Evolutionary conservation across 2,888 invertebrate species (phyloP).

Genomic region (Argyra leucocephala): DNA sequence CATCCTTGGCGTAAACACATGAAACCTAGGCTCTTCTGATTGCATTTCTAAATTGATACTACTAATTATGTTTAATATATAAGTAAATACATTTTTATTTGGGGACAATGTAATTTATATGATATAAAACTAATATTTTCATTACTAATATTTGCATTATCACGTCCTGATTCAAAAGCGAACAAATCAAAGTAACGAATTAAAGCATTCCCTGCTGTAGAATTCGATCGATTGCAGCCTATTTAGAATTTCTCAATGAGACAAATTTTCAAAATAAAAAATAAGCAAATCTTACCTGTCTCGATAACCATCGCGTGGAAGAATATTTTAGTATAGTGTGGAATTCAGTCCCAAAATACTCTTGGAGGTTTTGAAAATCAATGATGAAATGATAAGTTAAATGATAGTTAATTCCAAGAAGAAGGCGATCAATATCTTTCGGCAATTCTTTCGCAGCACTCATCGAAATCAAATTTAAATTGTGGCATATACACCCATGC

Average conservation of each 20-base stretch:
- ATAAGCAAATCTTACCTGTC: neutral
- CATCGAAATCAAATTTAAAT: too few relatives aligned
- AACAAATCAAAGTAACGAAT: neutral
- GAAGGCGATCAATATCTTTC: too few relatives aligned
- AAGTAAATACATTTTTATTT: neutral
- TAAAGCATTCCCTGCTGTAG: conserved; percentile 11
- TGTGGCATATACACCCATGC: too few relatives aligned
- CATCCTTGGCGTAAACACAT: conserved; percentile 4
- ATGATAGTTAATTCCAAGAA: too few relatives aligned
- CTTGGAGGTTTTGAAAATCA: neutral
- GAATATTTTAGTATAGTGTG: neutral
- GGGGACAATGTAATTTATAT: neutral
- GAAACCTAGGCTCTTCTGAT: neutral
- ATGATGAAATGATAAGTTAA: too few relatives aligned
- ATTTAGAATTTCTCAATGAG: too few relatives aligned
- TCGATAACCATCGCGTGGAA: too few relatives aligned
- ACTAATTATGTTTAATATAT: conserved; percentile 5
- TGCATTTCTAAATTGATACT: conserved; percentile 9
- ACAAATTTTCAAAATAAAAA: too few relatives aligned
- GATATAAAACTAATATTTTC: neutral
- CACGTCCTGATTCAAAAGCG: neutral
- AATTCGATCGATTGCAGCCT: conserved; percentile 13
- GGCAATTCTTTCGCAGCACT: too few relatives aligned
- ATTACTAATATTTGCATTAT: too few relatives aligned
- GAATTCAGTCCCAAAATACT: conserved; percentile 14